phyloP scores from a whole-genome alignment of 2,888 invertebrate genomes.

The Pristionchus fissidentatus region DNA sequence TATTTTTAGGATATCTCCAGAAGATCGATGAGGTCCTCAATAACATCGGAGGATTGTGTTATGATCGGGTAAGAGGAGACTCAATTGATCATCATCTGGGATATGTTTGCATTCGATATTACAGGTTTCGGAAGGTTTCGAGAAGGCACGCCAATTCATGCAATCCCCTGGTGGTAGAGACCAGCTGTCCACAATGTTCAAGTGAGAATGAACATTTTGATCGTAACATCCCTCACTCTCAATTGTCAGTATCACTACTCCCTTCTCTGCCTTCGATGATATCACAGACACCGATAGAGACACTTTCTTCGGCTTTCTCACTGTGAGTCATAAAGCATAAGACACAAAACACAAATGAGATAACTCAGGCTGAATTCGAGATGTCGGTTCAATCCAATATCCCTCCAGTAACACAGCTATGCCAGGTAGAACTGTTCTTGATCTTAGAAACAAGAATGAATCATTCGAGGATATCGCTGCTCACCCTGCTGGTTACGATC shows the following conservation, averaged over 20 bases:
- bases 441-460: neutral
- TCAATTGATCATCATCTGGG: neutral
- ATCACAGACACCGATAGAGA: neutral
- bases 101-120: too few relatives aligned
- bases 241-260: neutral
- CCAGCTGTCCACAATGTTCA: neutral
- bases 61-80: neutral
- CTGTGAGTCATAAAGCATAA: neutral
- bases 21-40: neutral
- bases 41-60: neutral
- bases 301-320: neutral
- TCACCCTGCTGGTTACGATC: neutral
- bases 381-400: neutral
- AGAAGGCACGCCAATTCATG: neutral
- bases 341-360: too few relatives aligned
- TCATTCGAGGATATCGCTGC: neutral
- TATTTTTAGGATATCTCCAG: constrained; percentile 15
- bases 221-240: too few relatives aligned
- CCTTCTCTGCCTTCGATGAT: neutral
- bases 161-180: neutral
- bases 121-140: neutral
- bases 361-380: neutral
- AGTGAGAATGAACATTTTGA: neutral
- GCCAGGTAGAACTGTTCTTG: neutral
- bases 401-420: neutral